Evolutionary conservation across 1,140 invertebrate genomes (phyloP), one percentile per base, ranked within the genome.

Genomic region (Drosophila jambulina): DNA sequence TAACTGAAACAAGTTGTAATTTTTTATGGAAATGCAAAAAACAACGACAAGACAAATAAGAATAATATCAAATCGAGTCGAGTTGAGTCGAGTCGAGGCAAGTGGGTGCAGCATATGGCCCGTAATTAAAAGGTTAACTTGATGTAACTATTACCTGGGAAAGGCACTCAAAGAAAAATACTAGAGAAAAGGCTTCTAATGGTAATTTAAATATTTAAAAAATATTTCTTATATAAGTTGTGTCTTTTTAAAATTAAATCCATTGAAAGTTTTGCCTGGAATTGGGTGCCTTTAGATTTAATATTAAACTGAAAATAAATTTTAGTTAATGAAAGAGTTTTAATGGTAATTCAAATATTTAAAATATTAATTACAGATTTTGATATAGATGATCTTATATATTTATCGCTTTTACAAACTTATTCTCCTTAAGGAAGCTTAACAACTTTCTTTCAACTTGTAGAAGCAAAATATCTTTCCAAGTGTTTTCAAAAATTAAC

Each of bases 51-150:
- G 57, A 60, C 45, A 63, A 29, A 62, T 32, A 78, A 58, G 56
- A 56, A 42, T 68, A 60, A 71, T 40, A 64, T 34, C 48, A 58
- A 64, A 49, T 43, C 32, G 53, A 54, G 51, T 8, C 12, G 49
- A 63, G 38, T 25, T 4, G 48, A 19, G 42, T 23, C 40, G 48
- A 19, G 42, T 23, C 40, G 36, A 36, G 38, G 69, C 76, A 88
- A 88, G 83, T 87, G 85, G 86, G 86, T 86, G 85, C 81, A 90
- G 78, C 85, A 90, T 79, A 85, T 90, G 85, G 78, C 71, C 53
- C 29, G 63, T 84, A 90, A 90, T 90, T 90, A 90, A 90, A 90
- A 90, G 86, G 86, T 90, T 70, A 90, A 81, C 51, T 85, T 90
- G 85, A 88, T 87, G 84, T 81, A 85, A 85, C 75, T 82, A 85